Conservation (phyloP, 1,140 invertebrate species). For the Pachypeltis micranthus region DNA sequence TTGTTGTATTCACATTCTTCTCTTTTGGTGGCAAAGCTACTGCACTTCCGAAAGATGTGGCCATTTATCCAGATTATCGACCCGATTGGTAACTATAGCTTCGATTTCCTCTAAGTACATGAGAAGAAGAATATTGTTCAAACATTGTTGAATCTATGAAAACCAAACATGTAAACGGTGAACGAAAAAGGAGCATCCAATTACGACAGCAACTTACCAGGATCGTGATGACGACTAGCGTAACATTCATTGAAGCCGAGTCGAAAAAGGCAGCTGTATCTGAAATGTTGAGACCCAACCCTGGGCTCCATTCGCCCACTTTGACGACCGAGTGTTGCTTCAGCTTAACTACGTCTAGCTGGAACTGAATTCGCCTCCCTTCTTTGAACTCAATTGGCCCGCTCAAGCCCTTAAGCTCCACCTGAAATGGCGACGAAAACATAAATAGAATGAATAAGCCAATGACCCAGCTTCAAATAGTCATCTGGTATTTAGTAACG, state of each 20-base stretch:
- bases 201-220: slow-evolving; percentile 37
- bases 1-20: too few relatives aligned
- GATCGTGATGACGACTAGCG: slow-evolving; percentile 53
- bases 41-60: too few relatives aligned
- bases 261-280: slow-evolving; percentile 46
- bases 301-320: slow-evolving; percentile 50
- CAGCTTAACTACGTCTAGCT: slow-evolving; percentile 64
- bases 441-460: too few relatives aligned
- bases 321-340: slow-evolving; percentile 57
- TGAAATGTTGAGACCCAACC: slow-evolving; percentile 44
- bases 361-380: slow-evolving; percentile 57
- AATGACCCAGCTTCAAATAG: too few relatives aligned
- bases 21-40: too few relatives aligned
- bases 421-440: too few relatives aligned
- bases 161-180: neutral
- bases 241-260: slow-evolving; percentile 45
- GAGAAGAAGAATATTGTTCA: too few relatives aligned
- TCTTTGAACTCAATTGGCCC: slow-evolving; percentile 68
- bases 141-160: too few relatives aligned
- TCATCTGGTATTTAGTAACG: too few relatives aligned
- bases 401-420: slow-evolving; percentile 59
- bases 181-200: neutral
- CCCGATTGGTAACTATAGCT: too few relatives aligned
- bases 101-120: too few relatives aligned
- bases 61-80: too few relatives aligned